Percentiles rank a stretch among this genome's conserved stretches.
These are phyloP conservation scores for Arvicanthis niloticus DNA, from an alignment of 2,113 vertebrate genomes.

Conservation along the genomic window DNA sequence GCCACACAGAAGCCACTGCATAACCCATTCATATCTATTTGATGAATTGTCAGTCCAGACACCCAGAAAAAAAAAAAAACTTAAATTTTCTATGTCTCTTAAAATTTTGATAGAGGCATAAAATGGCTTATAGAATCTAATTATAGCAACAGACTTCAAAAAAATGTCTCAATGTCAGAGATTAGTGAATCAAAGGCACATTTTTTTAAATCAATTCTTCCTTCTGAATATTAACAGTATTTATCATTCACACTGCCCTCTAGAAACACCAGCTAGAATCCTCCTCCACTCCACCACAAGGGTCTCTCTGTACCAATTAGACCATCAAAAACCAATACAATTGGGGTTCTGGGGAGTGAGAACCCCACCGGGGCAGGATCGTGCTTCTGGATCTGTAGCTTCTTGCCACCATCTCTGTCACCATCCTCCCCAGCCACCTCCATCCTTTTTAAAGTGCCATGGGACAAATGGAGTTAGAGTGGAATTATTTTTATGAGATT, in stretches of 20 bases:
- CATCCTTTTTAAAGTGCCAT: background rate
- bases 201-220: slow-evolving; percentile 85
- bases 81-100: slow-evolving; percentile 83
- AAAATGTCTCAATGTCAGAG: slow-evolving; percentile 84
- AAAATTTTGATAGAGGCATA: slow-evolving; percentile 83
- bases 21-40: background rate
- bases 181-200: slow-evolving; percentile 83
- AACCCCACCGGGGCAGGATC: background rate
- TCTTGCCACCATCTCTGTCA: background rate
- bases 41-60: slow-evolving; percentile 71
- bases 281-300: background rate
- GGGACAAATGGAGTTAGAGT: background rate
- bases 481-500: background rate
- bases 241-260: slow-evolving; percentile 80
- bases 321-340: background rate
- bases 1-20: background rate
- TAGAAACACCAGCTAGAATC: slow-evolving; percentile 66
- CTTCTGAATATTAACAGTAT: slow-evolving; percentile 83
- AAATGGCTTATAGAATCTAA: slow-evolving; percentile 81
- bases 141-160: slow-evolving; percentile 82
- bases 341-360: background rate
- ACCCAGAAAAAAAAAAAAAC: slow-evolving; percentile 55
- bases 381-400: accelerated
- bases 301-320: background rate
- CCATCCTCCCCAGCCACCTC: background rate